These are phyloP conservation scores for Idaea aversata DNA, from an alignment of 2,888 invertebrate genomes.

Conservation along the genomic window DNA sequence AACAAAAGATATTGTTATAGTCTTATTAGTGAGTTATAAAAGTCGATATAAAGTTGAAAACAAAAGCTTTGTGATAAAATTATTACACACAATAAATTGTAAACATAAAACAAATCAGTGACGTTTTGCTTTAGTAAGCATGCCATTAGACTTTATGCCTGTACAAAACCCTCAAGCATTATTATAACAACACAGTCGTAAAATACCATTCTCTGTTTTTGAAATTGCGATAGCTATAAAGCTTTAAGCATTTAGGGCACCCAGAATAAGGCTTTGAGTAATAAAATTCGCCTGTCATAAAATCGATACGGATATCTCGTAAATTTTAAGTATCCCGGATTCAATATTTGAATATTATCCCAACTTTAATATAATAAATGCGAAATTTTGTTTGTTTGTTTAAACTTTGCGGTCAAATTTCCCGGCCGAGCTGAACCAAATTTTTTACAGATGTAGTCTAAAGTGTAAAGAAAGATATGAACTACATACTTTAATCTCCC, in stretches of 20 bases:
- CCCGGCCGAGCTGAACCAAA: too few species aligned
- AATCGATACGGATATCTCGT: conserved; percentile 46
- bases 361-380: conserved; percentile 3
- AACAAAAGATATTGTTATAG: too few species aligned
- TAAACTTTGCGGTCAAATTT: neutral
- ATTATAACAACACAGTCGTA: neutral
- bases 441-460: too few species aligned
- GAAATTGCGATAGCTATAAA: neutral
- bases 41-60: too few species aligned
- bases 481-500: too few species aligned
- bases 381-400: conserved; percentile 17
- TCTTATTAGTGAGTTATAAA: too few species aligned
- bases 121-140: neutral
- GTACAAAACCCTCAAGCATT: neutral
- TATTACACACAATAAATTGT: neutral
- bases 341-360: conserved; percentile 31
- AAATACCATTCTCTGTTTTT: neutral
- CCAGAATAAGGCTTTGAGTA: conserved; percentile 18
- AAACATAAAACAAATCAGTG: neutral
- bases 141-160: conserved; percentile 14
- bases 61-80: too few species aligned
- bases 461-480: too few species aligned
- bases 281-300: conserved; percentile 43
- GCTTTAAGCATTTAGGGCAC: neutral
- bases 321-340: conserved; percentile 52